Evolutionary conservation across 2,888 invertebrate genomes (phyloP).

Genomic region (Microdon myrmicae): DNA sequence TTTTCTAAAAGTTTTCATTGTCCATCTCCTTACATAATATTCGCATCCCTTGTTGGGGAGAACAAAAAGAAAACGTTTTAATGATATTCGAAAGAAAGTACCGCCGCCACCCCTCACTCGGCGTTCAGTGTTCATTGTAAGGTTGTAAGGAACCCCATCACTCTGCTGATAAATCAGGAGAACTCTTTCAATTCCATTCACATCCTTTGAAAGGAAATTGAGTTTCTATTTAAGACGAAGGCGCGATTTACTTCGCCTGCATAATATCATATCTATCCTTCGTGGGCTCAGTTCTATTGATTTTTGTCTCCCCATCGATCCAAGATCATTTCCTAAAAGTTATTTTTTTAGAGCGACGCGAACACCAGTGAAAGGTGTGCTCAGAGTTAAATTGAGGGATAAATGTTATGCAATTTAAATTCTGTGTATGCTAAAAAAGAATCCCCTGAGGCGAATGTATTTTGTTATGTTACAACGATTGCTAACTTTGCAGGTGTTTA

Average conservation of each 20-base stretch:
- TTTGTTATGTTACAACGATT: conserved; percentile 23
- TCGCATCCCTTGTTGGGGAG: not conserved
- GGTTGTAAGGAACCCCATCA: no score
- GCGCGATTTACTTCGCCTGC: conserved; percentile 32
- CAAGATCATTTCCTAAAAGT: no score
- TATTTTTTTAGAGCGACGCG: conserved; percentile 14
- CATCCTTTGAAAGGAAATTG: conserved; percentile 49
- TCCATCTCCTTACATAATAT: not conserved
- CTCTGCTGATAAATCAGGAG: conserved; percentile 17
- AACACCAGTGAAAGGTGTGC: conserved; percentile 43
- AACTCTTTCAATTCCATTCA: conserved; percentile 47
- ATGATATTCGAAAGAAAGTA: conserved; percentile 11
- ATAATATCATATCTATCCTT: conserved; percentile 20
- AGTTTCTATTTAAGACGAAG: conserved; percentile 47
- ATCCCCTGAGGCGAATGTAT: conserved; percentile 29
- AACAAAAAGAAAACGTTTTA: no score
- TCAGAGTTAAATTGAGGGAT: conserved; percentile 42
- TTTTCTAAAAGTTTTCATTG: conserved; percentile 21
- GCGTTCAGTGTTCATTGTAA: no score
- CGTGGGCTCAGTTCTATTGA: conserved; percentile 27
- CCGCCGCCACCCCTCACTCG: not conserved
- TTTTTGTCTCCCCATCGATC: conserved; percentile 23
- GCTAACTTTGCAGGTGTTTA: conserved; percentile 25
- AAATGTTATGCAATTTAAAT: conserved; percentile 52
- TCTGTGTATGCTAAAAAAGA: conserved; percentile 35